Evolutionary conservation across 2,113 vertebrate species (phyloP), one percentile per base, ranked within the genome.

Genomic region (Chrysemys picta): DNA sequence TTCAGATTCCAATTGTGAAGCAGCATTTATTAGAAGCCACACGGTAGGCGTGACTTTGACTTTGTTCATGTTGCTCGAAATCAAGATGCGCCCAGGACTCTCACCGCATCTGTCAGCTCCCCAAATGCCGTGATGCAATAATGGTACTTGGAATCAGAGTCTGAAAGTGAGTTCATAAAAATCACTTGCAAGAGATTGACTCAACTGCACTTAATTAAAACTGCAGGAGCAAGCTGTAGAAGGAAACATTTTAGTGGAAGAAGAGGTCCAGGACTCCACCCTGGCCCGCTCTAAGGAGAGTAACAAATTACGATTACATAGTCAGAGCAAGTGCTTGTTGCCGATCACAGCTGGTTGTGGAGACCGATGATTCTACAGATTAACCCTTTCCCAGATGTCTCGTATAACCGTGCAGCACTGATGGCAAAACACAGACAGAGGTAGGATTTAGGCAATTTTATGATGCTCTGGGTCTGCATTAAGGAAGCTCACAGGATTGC

Each of bases 401-500:
- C 84, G 11, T 22, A 65, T 4, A 49, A 65, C 53, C 69, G 24
- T 80, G 42, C 29, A 5, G 35, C 69, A 81, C 84, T 69, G 11
- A 57, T 8, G 80, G 79, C 49, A 19, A 47, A 82, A 35, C 3
- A 0, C 85, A 54, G 53, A 25, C 0, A 21, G 75, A 62, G 57
- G 22, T 65, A 52, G 0, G 6, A 80, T 52, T 78, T 42, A 38
- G 0, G 6, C 42, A 80, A 57, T 93, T 88, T 75, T 19, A 22
- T 0, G 1, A 50, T 19, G 84, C 69, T 31, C 25, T 3, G 80
- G 52, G 35, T 78, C 86, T 53, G 57, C 82, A 52, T 1, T 0
- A 19, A 35, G 86, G 0, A 1, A 1, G 5, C 4, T 16, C 84
- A 2, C 1, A 0, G 0, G 10, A 52, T 88, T 1, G 2, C 1